Conservation (phyloP, 2,797 vertebrate genomes). For the Melanotaenia pygmaea region DNA sequence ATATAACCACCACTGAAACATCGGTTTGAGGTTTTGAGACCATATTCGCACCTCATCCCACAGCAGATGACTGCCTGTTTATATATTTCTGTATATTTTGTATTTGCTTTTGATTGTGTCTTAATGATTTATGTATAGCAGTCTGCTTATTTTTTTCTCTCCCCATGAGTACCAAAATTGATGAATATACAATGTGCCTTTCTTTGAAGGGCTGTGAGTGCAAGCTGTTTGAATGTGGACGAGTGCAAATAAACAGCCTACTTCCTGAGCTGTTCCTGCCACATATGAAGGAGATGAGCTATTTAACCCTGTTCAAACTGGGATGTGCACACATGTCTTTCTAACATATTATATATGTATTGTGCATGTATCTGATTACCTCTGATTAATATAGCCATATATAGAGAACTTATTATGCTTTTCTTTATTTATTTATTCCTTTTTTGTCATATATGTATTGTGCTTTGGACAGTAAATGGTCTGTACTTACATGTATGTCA, state of each 20-base stretch:
- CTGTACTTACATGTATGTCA: too few species aligned
- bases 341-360: conserved; percentile 36
- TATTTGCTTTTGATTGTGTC: conserved; percentile 71
- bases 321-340: conserved; percentile 58
- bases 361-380: conserved; percentile 21
- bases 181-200: conserved; percentile 75
- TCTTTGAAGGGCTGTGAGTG: conserved; percentile 73
- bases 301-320: conserved; percentile 40
- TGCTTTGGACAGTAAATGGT: neutral
- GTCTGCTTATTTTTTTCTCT: conserved; percentile 75
- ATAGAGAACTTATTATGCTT: conserved; percentile 16
- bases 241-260: conserved; percentile 77
- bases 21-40: conserved; percentile 67
- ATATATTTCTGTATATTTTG: conserved; percentile 50
- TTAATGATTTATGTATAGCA: conserved; percentile 79
- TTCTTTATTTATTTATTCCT: neutral
- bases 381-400: conserved; percentile 47
- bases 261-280: conserved; percentile 68
- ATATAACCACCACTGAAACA: conserved; percentile 37
- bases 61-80: conserved; percentile 54
- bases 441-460: neutral
- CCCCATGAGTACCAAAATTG: conserved; percentile 70
- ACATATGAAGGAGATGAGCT: conserved; percentile 58
- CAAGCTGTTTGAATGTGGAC: conserved; percentile 76
- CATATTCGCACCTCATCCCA: conserved; percentile 54